Evolutionary conservation across 2,888 invertebrate species (phyloP).

Genomic region (Theristus sp.): DNA sequence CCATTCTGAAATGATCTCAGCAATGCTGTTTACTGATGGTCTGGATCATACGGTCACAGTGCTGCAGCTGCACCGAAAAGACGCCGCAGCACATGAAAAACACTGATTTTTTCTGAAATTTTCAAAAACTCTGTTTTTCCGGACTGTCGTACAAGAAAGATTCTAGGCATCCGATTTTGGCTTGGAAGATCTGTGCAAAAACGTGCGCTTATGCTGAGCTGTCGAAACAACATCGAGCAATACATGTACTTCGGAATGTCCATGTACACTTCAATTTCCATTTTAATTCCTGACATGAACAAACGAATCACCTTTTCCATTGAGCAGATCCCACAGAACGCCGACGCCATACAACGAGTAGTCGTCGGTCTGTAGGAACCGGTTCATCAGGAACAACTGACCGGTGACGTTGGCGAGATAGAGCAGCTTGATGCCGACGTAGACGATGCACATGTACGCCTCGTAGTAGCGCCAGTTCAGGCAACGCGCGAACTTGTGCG

Average conservation of each 20-base stretch:
- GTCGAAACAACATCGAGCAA: too few relatives aligned
- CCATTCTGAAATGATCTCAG: conserved; percentile 20
- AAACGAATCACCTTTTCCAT: conserved; percentile 15
- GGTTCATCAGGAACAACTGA: conserved; percentile 24
- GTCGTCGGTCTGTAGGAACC: conserved; percentile 23
- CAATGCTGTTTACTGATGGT: too few relatives aligned
- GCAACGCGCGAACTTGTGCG: conserved; percentile 6
- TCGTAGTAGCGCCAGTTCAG: conserved; percentile 26
- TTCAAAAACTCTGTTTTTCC: too few relatives aligned
- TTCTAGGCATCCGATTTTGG: too few relatives aligned
- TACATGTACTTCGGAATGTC: too few relatives aligned
- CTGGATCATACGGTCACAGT: too few relatives aligned
- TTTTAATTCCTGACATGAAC: too few relatives aligned
- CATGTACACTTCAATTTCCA: too few relatives aligned
- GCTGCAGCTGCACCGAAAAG: neutral
- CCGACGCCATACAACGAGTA: conserved; percentile 26
- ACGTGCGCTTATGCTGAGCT: too few relatives aligned
- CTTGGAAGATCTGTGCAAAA: too few relatives aligned
- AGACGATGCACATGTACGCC: conserved; percentile 23
- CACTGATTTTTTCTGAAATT: neutral
- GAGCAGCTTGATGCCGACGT: conserved; percentile 22
- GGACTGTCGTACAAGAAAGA: too few relatives aligned
- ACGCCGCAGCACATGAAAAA: neutral
- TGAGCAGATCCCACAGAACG: conserved; percentile 20
- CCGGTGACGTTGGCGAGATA: conserved; percentile 21